These are phyloP conservation scores for Meganola albula DNA, from an alignment of 2,888 invertebrate species.

Conservation along the genomic window DNA sequence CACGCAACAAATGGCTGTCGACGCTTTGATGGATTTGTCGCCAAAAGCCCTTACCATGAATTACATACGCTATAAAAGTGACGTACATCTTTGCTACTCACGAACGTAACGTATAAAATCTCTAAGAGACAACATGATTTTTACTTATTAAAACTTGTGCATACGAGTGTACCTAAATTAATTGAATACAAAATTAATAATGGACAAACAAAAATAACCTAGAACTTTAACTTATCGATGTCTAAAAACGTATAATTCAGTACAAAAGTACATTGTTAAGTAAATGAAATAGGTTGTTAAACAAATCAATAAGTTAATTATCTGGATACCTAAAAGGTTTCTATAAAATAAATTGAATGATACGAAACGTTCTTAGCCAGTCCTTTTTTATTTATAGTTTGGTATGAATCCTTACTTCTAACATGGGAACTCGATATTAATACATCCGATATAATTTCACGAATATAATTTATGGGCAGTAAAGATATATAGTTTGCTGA, in stretches of 20 bases:
- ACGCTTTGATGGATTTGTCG: constrained; percentile 73
- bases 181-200: no score
- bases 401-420: constrained; percentile 11
- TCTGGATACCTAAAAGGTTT: no score
- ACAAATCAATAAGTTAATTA: no score
- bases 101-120: constrained; percentile 35
- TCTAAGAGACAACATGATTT: constrained; percentile 8
- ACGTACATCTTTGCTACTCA: constrained; percentile 36
- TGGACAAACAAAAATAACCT: no score
- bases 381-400: constrained; percentile 15
- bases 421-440: constrained; percentile 33
- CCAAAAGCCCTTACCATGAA: constrained; percentile 64
- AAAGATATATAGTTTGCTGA: constrained; percentile 55
- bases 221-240: no score
- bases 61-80: constrained; percentile 48
- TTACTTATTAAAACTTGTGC: no score
- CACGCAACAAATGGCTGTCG: constrained; percentile 74
- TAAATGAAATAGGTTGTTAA: no score
- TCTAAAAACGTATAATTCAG: no score
- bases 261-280: no score
- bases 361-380: no score
- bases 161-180: no score
- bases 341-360: no score
- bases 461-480: constrained; percentile 47
- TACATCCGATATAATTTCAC: constrained; percentile 41